Evolutionary conservation across 2,113 vertebrate genomes (phyloP).

Genomic region (Butorides virescens): DNA sequence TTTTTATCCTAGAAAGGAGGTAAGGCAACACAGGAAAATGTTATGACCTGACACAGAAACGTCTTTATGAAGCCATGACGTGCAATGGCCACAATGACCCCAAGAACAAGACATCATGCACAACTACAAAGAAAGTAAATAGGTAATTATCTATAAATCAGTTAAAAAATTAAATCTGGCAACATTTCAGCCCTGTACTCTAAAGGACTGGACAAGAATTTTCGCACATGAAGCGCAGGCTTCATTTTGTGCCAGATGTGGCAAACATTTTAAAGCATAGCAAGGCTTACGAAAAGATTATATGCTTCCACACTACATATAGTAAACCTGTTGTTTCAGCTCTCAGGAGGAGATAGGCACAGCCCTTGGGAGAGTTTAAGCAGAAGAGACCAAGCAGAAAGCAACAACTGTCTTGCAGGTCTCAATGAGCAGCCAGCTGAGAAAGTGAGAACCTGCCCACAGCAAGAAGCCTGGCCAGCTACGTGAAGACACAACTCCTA

Average conservation of each 20-base stretch:
- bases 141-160: background rate
- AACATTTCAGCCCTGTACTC: background rate
- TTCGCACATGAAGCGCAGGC: background rate
- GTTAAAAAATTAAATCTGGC: background rate
- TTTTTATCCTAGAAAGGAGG: background rate
- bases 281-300: background rate
- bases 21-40: background rate
- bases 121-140: background rate
- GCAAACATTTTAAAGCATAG: background rate
- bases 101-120: background rate
- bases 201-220: background rate
- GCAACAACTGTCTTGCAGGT: background rate
- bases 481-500: fast-evolving
- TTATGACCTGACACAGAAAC: background rate
- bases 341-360: background rate
- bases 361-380: background rate
- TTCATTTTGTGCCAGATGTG: background rate
- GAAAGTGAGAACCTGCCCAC: background rate
- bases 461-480: background rate
- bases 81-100: fast-evolving
- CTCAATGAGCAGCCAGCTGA: background rate
- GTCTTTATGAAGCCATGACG: fast-evolving
- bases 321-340: background rate
- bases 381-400: background rate
- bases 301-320: background rate